Evolutionary conservation across 2,888 invertebrate genomes (phyloP).

Genomic region (Tipula confusa): DNA sequence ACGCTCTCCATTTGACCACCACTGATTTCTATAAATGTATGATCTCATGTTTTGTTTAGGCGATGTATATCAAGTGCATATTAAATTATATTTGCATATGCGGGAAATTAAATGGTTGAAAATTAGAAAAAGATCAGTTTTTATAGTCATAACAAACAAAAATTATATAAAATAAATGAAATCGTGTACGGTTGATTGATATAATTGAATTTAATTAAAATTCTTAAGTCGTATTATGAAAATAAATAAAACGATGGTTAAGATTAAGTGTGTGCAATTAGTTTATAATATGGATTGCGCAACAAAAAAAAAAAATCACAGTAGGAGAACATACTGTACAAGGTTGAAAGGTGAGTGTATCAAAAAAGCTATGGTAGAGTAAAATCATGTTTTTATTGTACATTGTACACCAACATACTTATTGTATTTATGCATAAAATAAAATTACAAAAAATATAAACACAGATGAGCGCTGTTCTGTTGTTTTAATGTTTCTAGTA

Average conservation of each 20-base stretch:
- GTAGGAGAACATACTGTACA: background rate
- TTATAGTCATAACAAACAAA: background rate
- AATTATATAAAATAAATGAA: background rate
- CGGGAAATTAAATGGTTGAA: background rate
- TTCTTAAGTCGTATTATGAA: constrained; percentile 3
- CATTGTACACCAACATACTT: background rate
- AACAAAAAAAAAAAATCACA: background rate
- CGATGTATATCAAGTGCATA: background rate
- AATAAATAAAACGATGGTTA: background rate
- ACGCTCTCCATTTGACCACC: background rate
- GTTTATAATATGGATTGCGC: background rate
- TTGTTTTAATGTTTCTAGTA: background rate
- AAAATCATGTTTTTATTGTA: background rate
- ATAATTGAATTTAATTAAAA: constrained; percentile 25
- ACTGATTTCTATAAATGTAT: background rate
- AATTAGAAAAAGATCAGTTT: background rate
- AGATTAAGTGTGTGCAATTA: background rate
- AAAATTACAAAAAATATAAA: background rate
- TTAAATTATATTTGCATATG: constrained; percentile 16
- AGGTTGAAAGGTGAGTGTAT: background rate
- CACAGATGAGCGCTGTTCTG: background rate
- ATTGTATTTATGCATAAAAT: background rate
- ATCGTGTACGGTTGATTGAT: constrained; percentile 6
- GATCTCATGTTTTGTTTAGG: background rate
- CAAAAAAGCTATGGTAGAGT: too few species aligned